phyloP scores from a whole-genome alignment of 2,113 vertebrate genomes.

The Myotis yumanensis region DNA sequence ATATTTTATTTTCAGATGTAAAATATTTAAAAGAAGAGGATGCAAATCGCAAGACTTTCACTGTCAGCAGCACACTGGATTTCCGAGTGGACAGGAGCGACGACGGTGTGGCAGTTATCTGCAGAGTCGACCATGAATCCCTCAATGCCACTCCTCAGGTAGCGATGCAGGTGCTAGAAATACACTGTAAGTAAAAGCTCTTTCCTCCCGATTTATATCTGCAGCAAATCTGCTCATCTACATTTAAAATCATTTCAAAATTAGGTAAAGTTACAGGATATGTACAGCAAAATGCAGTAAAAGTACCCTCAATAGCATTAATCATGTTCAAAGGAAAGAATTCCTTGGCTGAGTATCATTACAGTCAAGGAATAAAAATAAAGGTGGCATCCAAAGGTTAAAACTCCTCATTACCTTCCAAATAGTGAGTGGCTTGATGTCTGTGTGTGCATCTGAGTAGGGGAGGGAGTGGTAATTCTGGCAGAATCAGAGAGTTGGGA shows the following conservation, averaged over 20 bases:
- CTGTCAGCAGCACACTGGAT: slow-evolving; percentile 92
- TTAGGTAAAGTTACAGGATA: background rate
- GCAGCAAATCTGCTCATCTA: background rate
- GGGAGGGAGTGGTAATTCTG: background rate
- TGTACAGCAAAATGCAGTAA: background rate
- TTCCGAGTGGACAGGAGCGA: slow-evolving; percentile 93
- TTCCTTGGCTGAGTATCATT: background rate
- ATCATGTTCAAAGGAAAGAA: background rate
- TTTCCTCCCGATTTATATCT: accelerated
- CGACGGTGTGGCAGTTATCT: slow-evolving; percentile 93
- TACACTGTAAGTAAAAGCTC: slow-evolving; percentile 94
- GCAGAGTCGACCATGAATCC: slow-evolving; percentile 95
- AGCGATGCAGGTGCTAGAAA: slow-evolving; percentile 97
- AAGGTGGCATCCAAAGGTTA: background rate
- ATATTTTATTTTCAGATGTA: slow-evolving; percentile 83
- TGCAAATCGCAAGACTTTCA: slow-evolving; percentile 93
- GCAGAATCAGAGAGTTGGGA: background rate
- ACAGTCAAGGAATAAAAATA: background rate
- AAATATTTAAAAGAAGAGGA: slow-evolving; percentile 92
- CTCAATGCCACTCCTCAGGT: slow-evolving; percentile 93
- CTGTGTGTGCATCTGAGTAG: accelerated
- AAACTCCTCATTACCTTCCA: background rate
- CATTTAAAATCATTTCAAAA: background rate
- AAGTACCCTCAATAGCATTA: background rate
- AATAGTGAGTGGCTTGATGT: background rate